Evolutionary conservation across 2,797 vertebrate species (phyloP).

Genomic region (Pangasius mekongensis): DNA sequence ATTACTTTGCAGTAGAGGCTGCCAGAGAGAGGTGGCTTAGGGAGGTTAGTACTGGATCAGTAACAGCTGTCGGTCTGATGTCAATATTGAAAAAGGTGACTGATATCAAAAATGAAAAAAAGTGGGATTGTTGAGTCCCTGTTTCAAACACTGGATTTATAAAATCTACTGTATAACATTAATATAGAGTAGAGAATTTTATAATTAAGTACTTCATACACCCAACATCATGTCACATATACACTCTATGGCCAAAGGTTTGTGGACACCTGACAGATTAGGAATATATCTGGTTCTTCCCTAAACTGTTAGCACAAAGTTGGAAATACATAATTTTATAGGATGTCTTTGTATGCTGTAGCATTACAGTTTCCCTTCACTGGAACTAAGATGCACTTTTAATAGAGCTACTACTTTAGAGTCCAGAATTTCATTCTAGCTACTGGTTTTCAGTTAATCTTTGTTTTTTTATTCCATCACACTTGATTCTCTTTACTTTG

Average conservation of each 20-base stretch:
- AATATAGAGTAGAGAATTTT: neutral
- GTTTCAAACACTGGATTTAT: neutral
- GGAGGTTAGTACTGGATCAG: neutral
- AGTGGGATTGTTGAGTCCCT: neutral
- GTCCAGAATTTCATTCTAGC: neutral
- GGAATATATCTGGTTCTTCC: neutral
- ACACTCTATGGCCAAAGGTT: neutral
- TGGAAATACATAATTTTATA: neutral
- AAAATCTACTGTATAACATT: neutral
- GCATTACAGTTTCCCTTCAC: neutral
- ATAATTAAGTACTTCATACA: neutral
- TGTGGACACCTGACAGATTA: neutral
- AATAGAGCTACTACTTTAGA: neutral
- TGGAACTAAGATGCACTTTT: neutral
- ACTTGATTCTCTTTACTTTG: neutral
- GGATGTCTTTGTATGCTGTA: neutral
- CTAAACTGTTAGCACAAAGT: neutral
- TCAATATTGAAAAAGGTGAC: neutral
- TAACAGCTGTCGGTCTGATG: neutral
- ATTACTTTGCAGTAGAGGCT: neutral
- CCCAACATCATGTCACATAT: neutral
- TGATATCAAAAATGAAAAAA: neutral
- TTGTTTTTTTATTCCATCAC: neutral
- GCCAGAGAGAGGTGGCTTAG: neutral
- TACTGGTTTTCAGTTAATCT: neutral